Percentiles rank a stretch among this genome's conserved stretches.
These are phyloP conservation scores for Capricornis sumatraensis DNA, from an alignment of 2,113 vertebrate species.

Conservation along the genomic window DNA sequence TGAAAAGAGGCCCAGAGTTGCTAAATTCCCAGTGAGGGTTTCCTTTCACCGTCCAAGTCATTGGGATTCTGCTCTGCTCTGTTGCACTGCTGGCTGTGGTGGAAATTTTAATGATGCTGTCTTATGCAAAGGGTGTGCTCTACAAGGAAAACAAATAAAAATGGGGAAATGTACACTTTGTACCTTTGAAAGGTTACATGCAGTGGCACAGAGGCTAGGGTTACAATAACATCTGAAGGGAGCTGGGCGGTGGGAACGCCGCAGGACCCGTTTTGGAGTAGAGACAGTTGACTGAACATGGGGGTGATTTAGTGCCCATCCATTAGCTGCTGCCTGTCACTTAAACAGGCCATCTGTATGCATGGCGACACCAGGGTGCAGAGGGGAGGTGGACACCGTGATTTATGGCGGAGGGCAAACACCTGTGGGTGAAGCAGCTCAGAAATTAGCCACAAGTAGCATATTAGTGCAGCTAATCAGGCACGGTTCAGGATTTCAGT, in stretches of 20 bases:
- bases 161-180: constrained; percentile 79
- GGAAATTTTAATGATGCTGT: constrained; percentile 73
- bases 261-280: constrained; percentile 75
- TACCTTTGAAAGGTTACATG: constrained; percentile 83
- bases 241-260: constrained; percentile 82
- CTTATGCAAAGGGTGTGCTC: constrained; percentile 77
- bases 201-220: constrained; percentile 79
- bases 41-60: neutral
- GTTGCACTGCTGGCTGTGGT: constrained; percentile 24
- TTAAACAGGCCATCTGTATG: constrained; percentile 93
- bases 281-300: constrained; percentile 82
- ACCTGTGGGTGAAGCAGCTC: constrained; percentile 93
- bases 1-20: neutral
- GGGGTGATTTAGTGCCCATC: constrained; percentile 88
- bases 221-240: constrained; percentile 89
- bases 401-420: constrained; percentile 92
- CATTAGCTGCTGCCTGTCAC: constrained; percentile 91
- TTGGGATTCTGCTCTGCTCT: constrained; percentile 64
- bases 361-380: constrained; percentile 80
- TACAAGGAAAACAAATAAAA: constrained; percentile 82
- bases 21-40: neutral
- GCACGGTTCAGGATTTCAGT: constrained; percentile 91
- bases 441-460: constrained; percentile 99
- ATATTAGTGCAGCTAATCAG: constrained; percentile 98
- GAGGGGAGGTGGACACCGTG: constrained; percentile 79